Percentiles rank a stretch among this genome's conserved stretches.
Conservation (phyloP, 2,888 invertebrate genomes). For the Euclidia mi region DNA sequence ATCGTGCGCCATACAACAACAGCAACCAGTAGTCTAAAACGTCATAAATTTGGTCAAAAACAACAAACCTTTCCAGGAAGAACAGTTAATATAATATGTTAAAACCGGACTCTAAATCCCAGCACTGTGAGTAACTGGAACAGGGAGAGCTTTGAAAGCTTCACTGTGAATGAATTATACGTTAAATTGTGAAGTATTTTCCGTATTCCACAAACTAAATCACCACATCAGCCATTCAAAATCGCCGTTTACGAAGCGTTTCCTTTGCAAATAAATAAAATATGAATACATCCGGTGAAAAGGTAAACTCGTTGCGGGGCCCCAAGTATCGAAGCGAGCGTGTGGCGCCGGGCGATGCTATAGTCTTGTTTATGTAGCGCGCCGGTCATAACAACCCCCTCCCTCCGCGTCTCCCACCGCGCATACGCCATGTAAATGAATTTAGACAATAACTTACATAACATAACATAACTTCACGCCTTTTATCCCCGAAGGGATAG, state of each 20-base stretch:
- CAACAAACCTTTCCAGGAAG: too few species aligned
- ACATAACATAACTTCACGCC: too few species aligned
- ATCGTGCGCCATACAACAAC: too few species aligned
- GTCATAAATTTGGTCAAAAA: too few species aligned
- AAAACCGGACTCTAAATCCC: background rate
- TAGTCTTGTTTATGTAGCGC: conserved; percentile 26
- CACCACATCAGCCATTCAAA: conserved; percentile 24
- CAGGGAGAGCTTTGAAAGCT: background rate
- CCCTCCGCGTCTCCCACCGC: background rate
- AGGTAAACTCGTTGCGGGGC: too few species aligned
- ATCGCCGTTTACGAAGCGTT: conserved; percentile 21
- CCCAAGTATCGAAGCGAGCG: too few species aligned
- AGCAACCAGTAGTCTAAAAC: too few species aligned
- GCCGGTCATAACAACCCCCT: conserved; percentile 10
- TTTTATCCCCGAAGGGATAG: too few species aligned
- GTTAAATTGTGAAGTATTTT: conserved; percentile 9
- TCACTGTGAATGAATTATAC: conserved; percentile 6
- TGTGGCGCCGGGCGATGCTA: too few species aligned
- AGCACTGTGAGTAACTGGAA: background rate
- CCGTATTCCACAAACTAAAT: conserved; percentile 16
- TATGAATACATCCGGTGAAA: conserved; percentile 19
- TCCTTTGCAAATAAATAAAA: conserved; percentile 26
- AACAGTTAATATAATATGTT: too few species aligned
- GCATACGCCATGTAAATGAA: conserved; percentile 2
- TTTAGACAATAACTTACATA: conserved; percentile 20